These are phyloP conservation scores for Eustalomyia histrio DNA, from an alignment of 2,888 invertebrate species.

Conservation along the genomic window DNA sequence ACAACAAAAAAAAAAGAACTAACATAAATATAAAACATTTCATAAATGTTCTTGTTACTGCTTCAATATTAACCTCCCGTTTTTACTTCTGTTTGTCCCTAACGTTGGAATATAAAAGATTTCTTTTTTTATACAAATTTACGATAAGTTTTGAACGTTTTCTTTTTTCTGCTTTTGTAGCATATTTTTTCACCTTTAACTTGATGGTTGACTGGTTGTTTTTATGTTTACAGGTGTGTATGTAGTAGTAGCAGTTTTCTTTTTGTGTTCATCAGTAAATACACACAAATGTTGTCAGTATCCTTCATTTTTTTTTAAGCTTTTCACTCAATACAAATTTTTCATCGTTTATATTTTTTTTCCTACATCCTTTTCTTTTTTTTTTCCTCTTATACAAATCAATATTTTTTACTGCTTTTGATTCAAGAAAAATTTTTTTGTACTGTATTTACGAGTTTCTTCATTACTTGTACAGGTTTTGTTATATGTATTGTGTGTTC, in stretches of 20 bases:
- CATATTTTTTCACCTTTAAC: conserved; percentile 50
- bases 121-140: conserved; percentile 3
- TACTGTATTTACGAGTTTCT: conserved; percentile 22
- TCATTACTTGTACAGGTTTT: conserved; percentile 41
- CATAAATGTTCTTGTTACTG: background rate
- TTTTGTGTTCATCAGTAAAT: conserved; percentile 21
- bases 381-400: conserved; percentile 33
- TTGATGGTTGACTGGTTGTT: conserved; percentile 30
- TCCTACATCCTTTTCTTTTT: background rate
- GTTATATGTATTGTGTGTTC: conserved; percentile 22
- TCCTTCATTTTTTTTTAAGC: conserved; percentile 19
- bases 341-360: conserved; percentile 25
- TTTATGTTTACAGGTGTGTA: conserved; percentile 31
- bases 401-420: conserved; percentile 32
- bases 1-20: conserved; percentile 26
- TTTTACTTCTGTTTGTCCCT: no score
- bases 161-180: conserved; percentile 16
- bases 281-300: conserved; percentile 25
- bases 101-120: background rate
- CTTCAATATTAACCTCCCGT: background rate
- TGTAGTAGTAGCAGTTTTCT: conserved; percentile 23
- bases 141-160: conserved; percentile 10
- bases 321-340: conserved; percentile 33
- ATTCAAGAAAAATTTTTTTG: conserved; percentile 17
- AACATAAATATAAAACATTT: conserved; percentile 10